phyloP scores from a whole-genome alignment of 2,113 vertebrate genomes.

The Barnardius zonarius region DNA sequence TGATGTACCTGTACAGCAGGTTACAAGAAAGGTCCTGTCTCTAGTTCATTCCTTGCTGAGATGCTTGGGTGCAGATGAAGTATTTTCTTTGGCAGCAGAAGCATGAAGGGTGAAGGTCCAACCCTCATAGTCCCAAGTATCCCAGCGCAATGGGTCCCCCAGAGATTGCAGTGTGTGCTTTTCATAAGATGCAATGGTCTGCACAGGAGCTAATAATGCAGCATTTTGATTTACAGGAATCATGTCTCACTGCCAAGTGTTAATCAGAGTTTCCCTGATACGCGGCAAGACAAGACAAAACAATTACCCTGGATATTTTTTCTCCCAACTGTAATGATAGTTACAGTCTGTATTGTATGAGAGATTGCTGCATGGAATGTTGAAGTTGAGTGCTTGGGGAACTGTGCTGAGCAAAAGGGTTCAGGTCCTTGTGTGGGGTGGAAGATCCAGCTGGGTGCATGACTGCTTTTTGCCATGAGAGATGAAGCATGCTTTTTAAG shows the following conservation, averaged over 20 bases:
- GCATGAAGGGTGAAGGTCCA: background rate
- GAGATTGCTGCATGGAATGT: background rate
- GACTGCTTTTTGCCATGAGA: background rate
- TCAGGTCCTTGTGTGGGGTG: accelerated
- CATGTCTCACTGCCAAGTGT: background rate
- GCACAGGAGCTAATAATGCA: accelerated
- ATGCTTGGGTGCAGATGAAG: background rate
- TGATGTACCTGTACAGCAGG: background rate
- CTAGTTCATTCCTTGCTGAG: background rate
- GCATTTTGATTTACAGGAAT: background rate
- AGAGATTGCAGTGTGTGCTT: background rate
- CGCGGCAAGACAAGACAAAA: background rate
- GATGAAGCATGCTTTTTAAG: background rate
- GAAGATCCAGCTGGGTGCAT: background rate
- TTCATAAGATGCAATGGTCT: too few relatives aligned
- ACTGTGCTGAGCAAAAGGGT: accelerated
- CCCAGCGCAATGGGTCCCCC: background rate
- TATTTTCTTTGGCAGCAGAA: background rate
- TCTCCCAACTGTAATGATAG: background rate
- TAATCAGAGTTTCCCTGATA: background rate
- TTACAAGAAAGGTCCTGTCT: background rate
- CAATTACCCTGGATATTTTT: background rate
- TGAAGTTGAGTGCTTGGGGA: background rate
- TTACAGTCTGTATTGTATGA: background rate
- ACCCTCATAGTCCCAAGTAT: background rate